A percentile compares a stretch with the other conserved stretches of the same genome.
These are phyloP conservation scores for Pogona vitticeps DNA, from an alignment of 2,113 vertebrate species.

Conservation along the genomic window DNA sequence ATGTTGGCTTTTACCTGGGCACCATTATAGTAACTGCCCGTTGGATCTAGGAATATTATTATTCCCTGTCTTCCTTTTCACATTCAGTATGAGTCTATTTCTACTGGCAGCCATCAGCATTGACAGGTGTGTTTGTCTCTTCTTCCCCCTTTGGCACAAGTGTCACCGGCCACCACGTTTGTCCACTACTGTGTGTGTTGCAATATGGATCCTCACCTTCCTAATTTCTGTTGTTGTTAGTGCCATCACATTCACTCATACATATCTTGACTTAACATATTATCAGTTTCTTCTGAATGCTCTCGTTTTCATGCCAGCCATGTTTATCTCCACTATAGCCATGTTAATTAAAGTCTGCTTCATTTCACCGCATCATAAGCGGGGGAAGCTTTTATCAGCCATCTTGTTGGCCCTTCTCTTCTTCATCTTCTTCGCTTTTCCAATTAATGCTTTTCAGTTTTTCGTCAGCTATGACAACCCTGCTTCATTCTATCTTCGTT, in stretches of 20 bases:
- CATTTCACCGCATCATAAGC: background rate
- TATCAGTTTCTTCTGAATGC: slow-evolving; percentile 18
- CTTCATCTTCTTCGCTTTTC: background rate
- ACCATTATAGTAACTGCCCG: too few species aligned
- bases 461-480: too few species aligned
- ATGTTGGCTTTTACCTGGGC: background rate
- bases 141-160: slow-evolving; percentile 53
- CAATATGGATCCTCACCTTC: slow-evolving; percentile 56
- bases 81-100: background rate
- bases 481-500: background rate
- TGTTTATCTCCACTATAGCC: background rate
- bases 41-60: too few species aligned
- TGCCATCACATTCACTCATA: too few species aligned
- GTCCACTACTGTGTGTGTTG: background rate
- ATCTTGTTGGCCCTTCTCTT: background rate
- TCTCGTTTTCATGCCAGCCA: background rate
- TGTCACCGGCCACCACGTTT: background rate
- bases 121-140: slow-evolving; percentile 51
- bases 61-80: background rate
- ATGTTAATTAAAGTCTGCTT: background rate
- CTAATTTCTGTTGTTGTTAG: slow-evolving; percentile 4
- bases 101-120: slow-evolving; percentile 29
- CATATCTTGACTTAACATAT: too few species aligned
- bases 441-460: background rate
- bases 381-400: background rate